These are phyloP conservation scores for Danaus melanippus DNA, from an alignment of 1,140 invertebrate species.

Conservation along the genomic window DNA sequence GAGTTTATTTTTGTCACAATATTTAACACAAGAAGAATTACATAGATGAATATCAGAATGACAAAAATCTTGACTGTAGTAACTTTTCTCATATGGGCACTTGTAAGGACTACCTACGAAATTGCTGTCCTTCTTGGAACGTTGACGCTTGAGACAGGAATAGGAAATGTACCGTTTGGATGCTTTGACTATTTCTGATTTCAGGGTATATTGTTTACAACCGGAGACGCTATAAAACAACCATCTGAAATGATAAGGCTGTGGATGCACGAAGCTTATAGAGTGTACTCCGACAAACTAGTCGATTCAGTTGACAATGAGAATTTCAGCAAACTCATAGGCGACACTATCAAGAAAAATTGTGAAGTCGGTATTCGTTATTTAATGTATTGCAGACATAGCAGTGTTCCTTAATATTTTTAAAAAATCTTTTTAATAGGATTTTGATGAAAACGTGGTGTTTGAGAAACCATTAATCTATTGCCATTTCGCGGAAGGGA, in stretches of 20 bases:
- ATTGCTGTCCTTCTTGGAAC: no score
- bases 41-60: no score
- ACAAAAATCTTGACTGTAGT: no score
- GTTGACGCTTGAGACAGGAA: no score
- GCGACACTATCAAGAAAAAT: slow-evolving; percentile 87
- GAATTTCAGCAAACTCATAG: slow-evolving; percentile 80
- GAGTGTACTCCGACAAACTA: slow-evolving; percentile 94
- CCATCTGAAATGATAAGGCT: slow-evolving; percentile 82
- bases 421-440: slow-evolving; percentile 27
- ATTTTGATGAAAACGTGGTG: slow-evolving; percentile 56
- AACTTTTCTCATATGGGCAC: no score
- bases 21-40: no score
- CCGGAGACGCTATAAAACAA: slow-evolving; percentile 81
- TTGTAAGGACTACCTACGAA: no score
- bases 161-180: no score
- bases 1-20: no score
- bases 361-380: slow-evolving; percentile 74
- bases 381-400: background rate
- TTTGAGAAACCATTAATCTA: slow-evolving; percentile 83
- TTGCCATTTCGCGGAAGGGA: slow-evolving; percentile 92
- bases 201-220: slow-evolving; percentile 91
- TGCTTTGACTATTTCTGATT: background rate
- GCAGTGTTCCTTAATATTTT: no score
- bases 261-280: slow-evolving; percentile 91
- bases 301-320: slow-evolving; percentile 83